These are phyloP conservation scores for Macroglossus sobrinus DNA, from an alignment of 2,113 vertebrate genomes.

Conservation along the genomic window DNA sequence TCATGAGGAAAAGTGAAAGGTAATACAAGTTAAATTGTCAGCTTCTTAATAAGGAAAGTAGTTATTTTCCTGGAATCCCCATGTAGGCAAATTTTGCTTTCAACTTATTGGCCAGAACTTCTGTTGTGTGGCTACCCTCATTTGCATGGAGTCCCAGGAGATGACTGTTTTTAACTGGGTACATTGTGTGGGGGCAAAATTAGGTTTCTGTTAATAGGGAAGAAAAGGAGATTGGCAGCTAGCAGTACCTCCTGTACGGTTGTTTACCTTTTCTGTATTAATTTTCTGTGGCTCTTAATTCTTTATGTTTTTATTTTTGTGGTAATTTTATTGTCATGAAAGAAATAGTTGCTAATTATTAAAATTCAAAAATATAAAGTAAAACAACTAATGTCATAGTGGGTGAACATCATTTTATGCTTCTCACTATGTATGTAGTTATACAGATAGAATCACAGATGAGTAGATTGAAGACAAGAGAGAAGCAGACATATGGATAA, in stretches of 20 bases:
- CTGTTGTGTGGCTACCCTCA: not conserved
- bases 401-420: not conserved
- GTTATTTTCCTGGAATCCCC: not conserved
- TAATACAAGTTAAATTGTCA: not conserved
- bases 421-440: not conserved
- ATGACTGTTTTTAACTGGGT: not conserved
- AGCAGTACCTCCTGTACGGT: not conserved
- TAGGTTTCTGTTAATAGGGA: not conserved
- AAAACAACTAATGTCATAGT: not conserved
- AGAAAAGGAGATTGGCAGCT: not conserved
- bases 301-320: not conserved
- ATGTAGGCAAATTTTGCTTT: not conserved
- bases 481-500: not conserved
- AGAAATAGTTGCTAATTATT: not conserved
- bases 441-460: not conserved
- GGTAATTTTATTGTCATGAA: not conserved
- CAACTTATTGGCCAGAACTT: not conserved
- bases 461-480: not conserved
- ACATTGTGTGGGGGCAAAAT: not conserved
- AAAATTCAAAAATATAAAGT: not conserved
- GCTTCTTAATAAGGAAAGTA: not conserved
- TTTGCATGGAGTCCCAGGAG: not conserved
- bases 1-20: not conserved
- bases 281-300: not conserved
- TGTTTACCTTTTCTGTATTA: not conserved